These are phyloP conservation scores for Coelopa pilipes DNA, from an alignment of 2,888 invertebrate species.

Conservation along the genomic window DNA sequence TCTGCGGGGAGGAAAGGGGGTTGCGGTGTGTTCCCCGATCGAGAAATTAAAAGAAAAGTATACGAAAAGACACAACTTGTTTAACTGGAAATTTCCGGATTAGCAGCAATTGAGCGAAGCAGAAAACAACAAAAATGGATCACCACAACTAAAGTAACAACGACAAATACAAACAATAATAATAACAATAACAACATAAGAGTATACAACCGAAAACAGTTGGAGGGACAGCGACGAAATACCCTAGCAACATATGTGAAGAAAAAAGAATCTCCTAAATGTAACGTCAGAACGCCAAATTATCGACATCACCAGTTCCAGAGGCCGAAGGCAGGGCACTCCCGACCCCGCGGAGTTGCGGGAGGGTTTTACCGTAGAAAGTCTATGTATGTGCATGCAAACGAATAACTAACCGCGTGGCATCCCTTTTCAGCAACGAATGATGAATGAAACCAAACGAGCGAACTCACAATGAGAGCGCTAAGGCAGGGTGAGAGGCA, in stretches of 20 bases:
- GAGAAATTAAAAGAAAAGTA: not conserved
- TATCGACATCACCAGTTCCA: constrained; percentile 21
- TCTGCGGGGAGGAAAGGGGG: too few species aligned
- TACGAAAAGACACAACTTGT: not conserved
- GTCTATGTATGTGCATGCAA: too few species aligned
- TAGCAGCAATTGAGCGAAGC: constrained; percentile 52
- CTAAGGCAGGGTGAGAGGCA: too few species aligned
- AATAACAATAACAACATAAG: not conserved
- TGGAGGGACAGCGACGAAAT: constrained; percentile 36
- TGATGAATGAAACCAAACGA: too few species aligned
- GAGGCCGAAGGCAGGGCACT: not conserved
- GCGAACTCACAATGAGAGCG: too few species aligned
- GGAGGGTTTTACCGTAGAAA: too few species aligned
- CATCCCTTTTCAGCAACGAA: too few species aligned
- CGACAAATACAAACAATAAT: not conserved
- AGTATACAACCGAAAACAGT: constrained; percentile 31
- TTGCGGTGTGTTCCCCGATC: too few species aligned
- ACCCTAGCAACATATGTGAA: not conserved
- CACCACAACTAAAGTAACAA: constrained; percentile 44
- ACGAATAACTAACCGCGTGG: too few species aligned
- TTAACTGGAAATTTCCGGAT: constrained; percentile 36
- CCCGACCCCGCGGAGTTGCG: too few species aligned
- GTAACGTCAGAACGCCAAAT: constrained; percentile 3
- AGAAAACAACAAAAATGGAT: constrained; percentile 54
- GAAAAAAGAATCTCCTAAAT: not conserved